Percentiles rank a stretch among this genome's conserved stretches.
phyloP scores from a whole-genome alignment of 2,113 vertebrate species.

The Erinaceus europaeus region DNA sequence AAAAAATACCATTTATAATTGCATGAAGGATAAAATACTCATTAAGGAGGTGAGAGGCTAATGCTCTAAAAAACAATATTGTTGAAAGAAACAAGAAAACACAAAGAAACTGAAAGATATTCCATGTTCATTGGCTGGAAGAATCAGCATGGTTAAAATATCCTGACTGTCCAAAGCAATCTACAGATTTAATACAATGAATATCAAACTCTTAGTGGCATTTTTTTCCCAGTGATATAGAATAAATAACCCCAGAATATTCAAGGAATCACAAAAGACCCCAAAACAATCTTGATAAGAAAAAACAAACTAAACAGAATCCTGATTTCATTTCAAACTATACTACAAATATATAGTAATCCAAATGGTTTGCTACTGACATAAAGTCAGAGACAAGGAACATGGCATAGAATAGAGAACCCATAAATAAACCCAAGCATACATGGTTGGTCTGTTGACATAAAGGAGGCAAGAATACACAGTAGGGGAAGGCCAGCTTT shows the following conservation, averaged over 20 bases:
- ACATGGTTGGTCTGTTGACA: neutral
- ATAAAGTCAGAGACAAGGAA: neutral
- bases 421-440: neutral
- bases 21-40: neutral
- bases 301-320: neutral
- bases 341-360: neutral
- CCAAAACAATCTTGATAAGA: neutral
- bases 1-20: neutral
- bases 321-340: neutral
- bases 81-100: neutral
- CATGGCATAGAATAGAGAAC: neutral
- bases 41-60: neutral
- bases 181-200: neutral
- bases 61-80: neutral
- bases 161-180: neutral
- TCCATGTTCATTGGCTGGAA: neutral
- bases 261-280: neutral
- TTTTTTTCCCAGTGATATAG: neutral
- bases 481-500: neutral
- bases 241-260: neutral
- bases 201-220: neutral
- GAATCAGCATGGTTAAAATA: neutral
- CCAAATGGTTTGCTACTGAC: neutral
- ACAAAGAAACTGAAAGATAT: neutral
- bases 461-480: neutral